phyloP scores from a whole-genome alignment of 2,113 vertebrate genomes.

The Aphelocoma coerulescens region DNA sequence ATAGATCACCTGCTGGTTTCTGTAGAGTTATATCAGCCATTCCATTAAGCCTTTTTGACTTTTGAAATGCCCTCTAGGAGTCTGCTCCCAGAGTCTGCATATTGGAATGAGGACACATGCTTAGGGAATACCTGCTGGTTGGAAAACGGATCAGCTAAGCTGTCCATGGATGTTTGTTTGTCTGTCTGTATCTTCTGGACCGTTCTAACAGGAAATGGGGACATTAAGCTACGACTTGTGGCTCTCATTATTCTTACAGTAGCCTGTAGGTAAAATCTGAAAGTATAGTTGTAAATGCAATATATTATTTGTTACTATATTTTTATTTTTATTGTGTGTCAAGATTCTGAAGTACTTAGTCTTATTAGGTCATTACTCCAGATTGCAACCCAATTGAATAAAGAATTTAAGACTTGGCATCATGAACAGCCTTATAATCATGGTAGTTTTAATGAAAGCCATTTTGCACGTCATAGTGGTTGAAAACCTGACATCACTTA shows the following conservation, averaged over 20 bases:
- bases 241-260: not conserved
- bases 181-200: not conserved
- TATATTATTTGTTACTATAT: not conserved
- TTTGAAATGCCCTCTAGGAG: not conserved
- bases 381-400: not conserved
- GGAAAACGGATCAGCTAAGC: not conserved
- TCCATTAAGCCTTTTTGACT: not conserved
- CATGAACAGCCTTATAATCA: slow-evolving; percentile 1
- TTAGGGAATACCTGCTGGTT: not conserved
- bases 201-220: not conserved
- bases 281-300: not conserved
- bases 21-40: not conserved
- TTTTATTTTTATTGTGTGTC: not conserved
- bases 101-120: not conserved
- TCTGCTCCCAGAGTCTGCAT: not conserved
- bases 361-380: slow-evolving; percentile 5
- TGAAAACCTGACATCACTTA: not conserved
- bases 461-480: not conserved
- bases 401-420: not conserved
- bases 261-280: not conserved
- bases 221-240: not conserved
- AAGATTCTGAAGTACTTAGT: not conserved
- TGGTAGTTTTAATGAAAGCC: slow-evolving; percentile 1
- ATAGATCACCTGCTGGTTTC: not conserved
- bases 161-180: not conserved